Evolutionary conservation across 2,888 invertebrate species (phyloP).

Genomic region (Ectemnius cavifrons): DNA sequence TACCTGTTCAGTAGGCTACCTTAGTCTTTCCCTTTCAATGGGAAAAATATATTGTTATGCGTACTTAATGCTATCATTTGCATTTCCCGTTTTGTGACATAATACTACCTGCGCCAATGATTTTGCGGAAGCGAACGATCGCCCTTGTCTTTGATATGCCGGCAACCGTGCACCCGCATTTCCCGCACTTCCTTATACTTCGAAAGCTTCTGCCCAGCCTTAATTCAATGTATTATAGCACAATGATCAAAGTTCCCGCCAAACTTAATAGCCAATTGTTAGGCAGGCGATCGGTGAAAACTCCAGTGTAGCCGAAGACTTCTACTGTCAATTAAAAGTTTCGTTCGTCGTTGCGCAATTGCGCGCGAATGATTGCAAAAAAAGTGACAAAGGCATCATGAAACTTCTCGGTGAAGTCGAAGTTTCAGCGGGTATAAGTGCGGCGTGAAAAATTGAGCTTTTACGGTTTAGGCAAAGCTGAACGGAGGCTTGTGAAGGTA

Average conservation of each 20-base stretch:
- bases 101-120: neutral
- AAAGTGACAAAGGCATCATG: too few relatives aligned
- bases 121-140: neutral
- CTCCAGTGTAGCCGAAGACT: neutral
- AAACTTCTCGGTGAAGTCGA: too few relatives aligned
- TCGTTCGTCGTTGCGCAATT: neutral
- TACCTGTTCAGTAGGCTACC: too few relatives aligned
- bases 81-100: neutral
- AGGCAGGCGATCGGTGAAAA: conserved; percentile 32
- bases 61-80: neutral
- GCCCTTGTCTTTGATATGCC: conserved; percentile 12
- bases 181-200: conserved; percentile 4
- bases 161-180: neutral
- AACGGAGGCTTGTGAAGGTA: neutral
- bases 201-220: conserved; percentile 27
- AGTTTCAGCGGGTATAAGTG: too few relatives aligned
- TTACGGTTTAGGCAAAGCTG: neutral
- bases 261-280: conserved; percentile 52
- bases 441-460: too few relatives aligned
- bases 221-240: conserved; percentile 51
- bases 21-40: neutral
- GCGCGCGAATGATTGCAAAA: too few relatives aligned
- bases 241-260: conserved; percentile 45
- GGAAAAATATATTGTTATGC: neutral
- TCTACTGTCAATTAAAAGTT: conserved; percentile 40